Percentiles rank a stretch among this genome's conserved stretches.
Evolutionary conservation across 2,797 vertebrate genomes (phyloP).

Genomic region (Distichodus sexfasciatus): DNA sequence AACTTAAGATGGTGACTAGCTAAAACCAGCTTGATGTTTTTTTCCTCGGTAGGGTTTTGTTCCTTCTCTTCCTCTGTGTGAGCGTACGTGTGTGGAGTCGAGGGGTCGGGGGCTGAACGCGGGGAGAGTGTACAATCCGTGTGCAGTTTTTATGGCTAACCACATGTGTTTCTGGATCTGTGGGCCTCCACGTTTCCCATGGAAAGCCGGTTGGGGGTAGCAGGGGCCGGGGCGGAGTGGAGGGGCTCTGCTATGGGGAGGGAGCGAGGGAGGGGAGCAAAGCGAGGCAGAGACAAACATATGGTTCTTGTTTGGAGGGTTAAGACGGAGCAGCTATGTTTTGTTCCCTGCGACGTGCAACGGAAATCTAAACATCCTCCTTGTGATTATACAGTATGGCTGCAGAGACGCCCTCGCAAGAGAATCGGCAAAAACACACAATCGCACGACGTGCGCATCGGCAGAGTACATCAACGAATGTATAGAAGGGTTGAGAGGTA

Average conservation of each 20-base stretch:
- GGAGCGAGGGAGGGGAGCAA: slow-evolving; percentile 53
- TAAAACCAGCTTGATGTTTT: background rate
- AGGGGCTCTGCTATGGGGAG: slow-evolving; percentile 55
- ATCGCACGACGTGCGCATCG: slow-evolving; percentile 50
- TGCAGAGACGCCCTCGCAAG: slow-evolving; percentile 45
- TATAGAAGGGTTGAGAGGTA: slow-evolving; percentile 14
- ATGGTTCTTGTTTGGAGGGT: slow-evolving; percentile 74
- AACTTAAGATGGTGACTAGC: no score
- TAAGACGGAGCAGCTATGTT: slow-evolving; percentile 63
- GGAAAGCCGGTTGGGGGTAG: slow-evolving; percentile 46
- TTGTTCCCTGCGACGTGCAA: slow-evolving; percentile 63
- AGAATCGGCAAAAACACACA: slow-evolving; percentile 53
- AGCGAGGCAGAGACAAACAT: slow-evolving; percentile 51
- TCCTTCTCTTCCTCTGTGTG: slow-evolving; percentile 44
- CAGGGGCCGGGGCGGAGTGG: slow-evolving; percentile 47
- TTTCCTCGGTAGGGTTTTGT: slow-evolving; percentile 48
- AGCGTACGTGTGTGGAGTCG: slow-evolving; percentile 7
- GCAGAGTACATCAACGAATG: slow-evolving; percentile 43
- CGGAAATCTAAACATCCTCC: slow-evolving; percentile 68
- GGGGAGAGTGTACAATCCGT: slow-evolving; percentile 52
- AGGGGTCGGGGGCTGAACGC: slow-evolving; percentile 53
- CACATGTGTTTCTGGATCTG: slow-evolving; percentile 74
- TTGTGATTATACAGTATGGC: slow-evolving; percentile 67
- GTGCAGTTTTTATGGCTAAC: slow-evolving; percentile 73
- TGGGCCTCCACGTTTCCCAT: slow-evolving; percentile 67